Base-by-base conservation (phyloP, 2,888 invertebrate genomes). In the Ceramica pisi region DNA sequence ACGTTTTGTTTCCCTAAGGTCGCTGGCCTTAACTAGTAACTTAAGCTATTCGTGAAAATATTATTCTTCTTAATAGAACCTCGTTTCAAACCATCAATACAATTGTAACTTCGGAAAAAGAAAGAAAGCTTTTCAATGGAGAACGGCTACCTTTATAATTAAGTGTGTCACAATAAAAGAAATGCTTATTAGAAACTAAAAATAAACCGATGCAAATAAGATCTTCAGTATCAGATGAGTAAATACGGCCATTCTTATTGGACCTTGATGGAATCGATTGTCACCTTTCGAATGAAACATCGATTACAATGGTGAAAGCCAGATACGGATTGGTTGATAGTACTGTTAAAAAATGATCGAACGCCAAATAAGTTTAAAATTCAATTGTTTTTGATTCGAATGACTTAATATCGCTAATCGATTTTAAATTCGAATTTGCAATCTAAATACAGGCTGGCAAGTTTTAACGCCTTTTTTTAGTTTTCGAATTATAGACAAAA, bases 281-380 rank as follows among this genome's bases (percentile, higher is more conserved):
- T 87, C 83, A 85, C 79, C 82, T 85, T 72, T 83, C 80, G 63
- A 82, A 84, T 77, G 81, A 81, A 86, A 82, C 80, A 78, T 76
- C 75, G 74, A 64, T 56, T 81, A 89, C 87, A 88, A 89, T 88
- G 84, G 90, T 84, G 90, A 90, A 90, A 90, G 87, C 80, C 67
- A 78, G 83, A 78, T 71, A 79, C 81, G 70, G 75, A 67, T 74
- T 71, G 80, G 75, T 81, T 66, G 70, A 67, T 71, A 77, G 81
- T 31, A 31, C 31, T 6, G 31, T 31, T 67, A 80, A 86, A 78
- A 85, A 85, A 76, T 70, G 41, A 57, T 71, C 46, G 35, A 74
- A 70, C 62, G 70, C 57, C 35, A 66, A 71, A 51, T 50, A 71
- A 46, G 44, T 46, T 41, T 50, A 50, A 23, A 41, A 71, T 48